Base-by-base conservation (phyloP, 2,888 invertebrate species). In the Drosophila setosimentum region DNA sequence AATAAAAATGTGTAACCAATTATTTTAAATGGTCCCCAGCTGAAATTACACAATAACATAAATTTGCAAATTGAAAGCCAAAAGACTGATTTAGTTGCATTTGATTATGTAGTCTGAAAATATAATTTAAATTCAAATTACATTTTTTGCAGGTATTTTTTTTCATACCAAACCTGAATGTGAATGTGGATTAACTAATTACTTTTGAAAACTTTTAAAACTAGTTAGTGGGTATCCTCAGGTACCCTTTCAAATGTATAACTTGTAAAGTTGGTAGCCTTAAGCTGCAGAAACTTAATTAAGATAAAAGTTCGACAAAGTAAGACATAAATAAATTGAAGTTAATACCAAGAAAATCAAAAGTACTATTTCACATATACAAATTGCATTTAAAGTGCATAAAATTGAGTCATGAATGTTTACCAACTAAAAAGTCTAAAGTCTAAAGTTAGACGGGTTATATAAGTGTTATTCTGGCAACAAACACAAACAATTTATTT, bases 281-380 rank as follows among this genome's bases (percentile, higher is more conserved):
- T 21, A 29, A 57, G 13, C 45, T 24, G 0, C n/a, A 35, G 7
- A 35, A 50, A 53, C n/a, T 49, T 62, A 40, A 72, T 80, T 63
- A 65, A 54, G 32, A 45, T 40, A 55, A 76, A 68, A 60, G 49
- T 68, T 60, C 50, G 32, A 6, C 49, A 40, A 45, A 50, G n/a
- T 53, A 16, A 45, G 27, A 50, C 21, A 45, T 45, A 50, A 62
- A 40, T 50, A 21, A 18, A 37, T 51, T 21, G 3, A 50, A 30
- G n/a, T 30, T n/a, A 18, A 49, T 49, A 18, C 18, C 30, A 70
- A 49, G 48, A 42, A 53, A 33, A 48, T 21, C 11, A 53, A 64
- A 74, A 35, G 51, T 29, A 35, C 0, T 2, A 33, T 45, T 35
- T 21, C n/a, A n/a, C 4, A n/a, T 18, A 40, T 27, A 24, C 11